Evolutionary conservation across 2,888 invertebrate genomes (phyloP).

Genomic region (Acronicta psi): DNA sequence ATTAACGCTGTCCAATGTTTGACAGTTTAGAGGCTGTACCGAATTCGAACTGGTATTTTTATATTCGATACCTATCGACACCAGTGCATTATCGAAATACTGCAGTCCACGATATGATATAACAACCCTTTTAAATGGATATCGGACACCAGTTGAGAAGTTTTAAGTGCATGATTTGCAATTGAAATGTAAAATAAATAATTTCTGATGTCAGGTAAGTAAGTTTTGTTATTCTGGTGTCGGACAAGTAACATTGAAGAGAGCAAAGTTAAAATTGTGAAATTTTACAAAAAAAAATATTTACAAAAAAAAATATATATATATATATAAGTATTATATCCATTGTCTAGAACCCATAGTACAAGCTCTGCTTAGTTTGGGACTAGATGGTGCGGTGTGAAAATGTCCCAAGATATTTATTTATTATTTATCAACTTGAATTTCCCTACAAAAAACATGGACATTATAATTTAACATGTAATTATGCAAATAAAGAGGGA

Average conservation of each 20-base stretch:
- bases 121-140: background rate
- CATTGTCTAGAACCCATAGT: too few species aligned
- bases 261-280: too few species aligned
- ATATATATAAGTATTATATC: too few species aligned
- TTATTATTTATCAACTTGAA: too few species aligned
- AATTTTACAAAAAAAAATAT: too few species aligned
- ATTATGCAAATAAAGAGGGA: conserved; percentile 33
- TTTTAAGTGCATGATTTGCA: background rate
- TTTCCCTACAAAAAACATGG: background rate
- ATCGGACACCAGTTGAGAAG: background rate
- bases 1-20: conserved; percentile 28
- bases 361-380: too few species aligned
- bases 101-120: background rate
- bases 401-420: too few species aligned
- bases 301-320: too few species aligned
- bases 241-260: too few species aligned
- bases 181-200: background rate
- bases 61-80: background rate
- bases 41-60: conserved; percentile 33
- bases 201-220: background rate
- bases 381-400: too few species aligned
- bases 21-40: conserved; percentile 35
- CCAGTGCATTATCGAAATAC: conserved; percentile 4
- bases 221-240: too few species aligned
- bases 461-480: background rate